Conservation (phyloP, 2,797 vertebrate species). For the Cuculus canorus region DNA sequence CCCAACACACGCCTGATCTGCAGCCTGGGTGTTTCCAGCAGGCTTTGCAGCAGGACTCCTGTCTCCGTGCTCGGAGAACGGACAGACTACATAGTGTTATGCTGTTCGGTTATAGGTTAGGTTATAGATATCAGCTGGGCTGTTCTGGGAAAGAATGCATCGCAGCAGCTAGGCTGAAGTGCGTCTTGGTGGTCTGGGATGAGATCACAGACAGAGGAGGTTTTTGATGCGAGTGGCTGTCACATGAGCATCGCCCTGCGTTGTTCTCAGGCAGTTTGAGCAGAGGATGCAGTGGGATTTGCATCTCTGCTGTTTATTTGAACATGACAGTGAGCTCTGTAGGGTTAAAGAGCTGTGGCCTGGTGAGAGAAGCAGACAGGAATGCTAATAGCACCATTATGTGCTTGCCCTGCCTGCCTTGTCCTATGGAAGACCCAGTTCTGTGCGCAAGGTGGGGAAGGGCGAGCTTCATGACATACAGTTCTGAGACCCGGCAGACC, state of each 20-base stretch:
- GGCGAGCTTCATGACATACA: accelerated
- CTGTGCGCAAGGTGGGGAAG: background rate
- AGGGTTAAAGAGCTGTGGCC: background rate
- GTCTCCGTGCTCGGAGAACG: accelerated
- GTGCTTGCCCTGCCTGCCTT: background rate
- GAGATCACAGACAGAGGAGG: background rate
- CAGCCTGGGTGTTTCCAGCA: background rate
- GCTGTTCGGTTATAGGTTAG: background rate
- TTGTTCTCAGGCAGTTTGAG: background rate
- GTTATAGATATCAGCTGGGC: background rate
- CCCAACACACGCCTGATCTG: background rate
- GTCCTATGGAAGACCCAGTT: background rate
- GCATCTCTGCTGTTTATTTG: background rate
- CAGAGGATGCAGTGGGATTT: background rate
- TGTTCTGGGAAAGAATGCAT: background rate
- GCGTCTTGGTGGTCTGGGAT: background rate
- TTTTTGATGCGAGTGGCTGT: background rate
- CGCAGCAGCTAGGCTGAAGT: background rate
- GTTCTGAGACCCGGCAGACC: background rate
- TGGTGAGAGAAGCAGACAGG: background rate
- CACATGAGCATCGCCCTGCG: background rate
- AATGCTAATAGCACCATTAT: accelerated
- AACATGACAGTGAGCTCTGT: background rate
- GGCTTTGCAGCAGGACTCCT: background rate
- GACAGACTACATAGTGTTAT: accelerated